phyloP scores from a whole-genome alignment of 1,140 invertebrate genomes.

The Teleogryllus occipitalis region DNA sequence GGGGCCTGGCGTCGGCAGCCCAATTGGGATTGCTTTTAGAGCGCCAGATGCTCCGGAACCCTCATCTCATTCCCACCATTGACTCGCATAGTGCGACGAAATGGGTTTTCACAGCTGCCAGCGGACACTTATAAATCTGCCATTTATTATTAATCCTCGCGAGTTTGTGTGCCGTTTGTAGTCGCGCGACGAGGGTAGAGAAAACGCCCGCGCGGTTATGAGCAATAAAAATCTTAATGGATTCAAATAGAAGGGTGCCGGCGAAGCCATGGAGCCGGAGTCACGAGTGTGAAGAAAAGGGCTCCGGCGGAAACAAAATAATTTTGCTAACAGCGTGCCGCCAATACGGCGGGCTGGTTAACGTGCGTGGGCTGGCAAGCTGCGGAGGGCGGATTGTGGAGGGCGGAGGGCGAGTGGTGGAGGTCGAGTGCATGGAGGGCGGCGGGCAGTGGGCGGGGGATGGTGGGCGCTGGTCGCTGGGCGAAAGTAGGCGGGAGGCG shows the following conservation, averaged over 20 bases:
- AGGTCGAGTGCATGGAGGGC: too few relatives aligned
- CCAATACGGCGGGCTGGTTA: neutral
- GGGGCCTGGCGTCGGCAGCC: neutral
- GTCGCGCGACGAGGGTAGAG: neutral
- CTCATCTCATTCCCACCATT: conserved; percentile 3
- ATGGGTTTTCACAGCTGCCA: conserved; percentile 3
- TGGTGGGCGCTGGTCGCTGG: too few relatives aligned
- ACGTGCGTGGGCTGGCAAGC: neutral
- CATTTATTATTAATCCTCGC: neutral
- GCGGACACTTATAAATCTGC: conserved; percentile 3
- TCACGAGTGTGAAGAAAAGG: neutral
- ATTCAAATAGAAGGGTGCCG: neutral
- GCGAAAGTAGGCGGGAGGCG: too few relatives aligned
- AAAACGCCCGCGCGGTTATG: neutral
- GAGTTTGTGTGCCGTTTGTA: neutral
- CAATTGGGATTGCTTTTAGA: neutral
- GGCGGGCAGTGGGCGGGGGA: too few relatives aligned
- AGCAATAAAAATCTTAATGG: conserved; percentile 2
- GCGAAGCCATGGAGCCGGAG: neutral
- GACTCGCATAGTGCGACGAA: neutral
- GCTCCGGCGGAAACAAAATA: neutral
- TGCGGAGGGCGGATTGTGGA: too few relatives aligned
- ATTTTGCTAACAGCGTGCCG: neutral
- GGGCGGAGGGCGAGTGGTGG: neutral
- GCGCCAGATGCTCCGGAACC: conserved; percentile 2